These are phyloP conservation scores for human DNA, from an alignment of 2,113 vertebrate genomes.

Conservation along the genomic window DNA sequence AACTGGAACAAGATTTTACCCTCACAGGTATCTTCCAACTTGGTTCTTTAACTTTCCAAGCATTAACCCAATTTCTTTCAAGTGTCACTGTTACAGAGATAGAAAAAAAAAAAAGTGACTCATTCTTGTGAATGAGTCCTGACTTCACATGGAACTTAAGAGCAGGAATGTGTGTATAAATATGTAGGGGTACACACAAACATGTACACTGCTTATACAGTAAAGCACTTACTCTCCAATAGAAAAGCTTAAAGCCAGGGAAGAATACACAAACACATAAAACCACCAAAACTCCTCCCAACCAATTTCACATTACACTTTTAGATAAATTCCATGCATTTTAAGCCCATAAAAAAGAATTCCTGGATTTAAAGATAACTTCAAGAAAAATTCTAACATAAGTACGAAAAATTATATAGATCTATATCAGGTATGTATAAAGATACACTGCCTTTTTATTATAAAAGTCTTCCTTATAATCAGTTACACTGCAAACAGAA, in stretches of 20 bases:
- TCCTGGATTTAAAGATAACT: neutral
- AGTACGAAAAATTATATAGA: neutral
- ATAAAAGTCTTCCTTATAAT: neutral
- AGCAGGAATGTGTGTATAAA: rapidly evolving
- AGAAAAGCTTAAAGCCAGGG: neutral
- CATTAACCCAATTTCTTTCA: neutral
- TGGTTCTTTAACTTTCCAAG: neutral
- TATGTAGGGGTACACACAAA: rapidly evolving
- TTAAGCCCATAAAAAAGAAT: neutral
- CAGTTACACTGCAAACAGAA: neutral
- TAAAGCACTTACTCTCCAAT: neutral
- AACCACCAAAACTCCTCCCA: neutral
- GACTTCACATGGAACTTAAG: neutral
- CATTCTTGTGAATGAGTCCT: neutral
- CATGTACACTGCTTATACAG: rapidly evolving
- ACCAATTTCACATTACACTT: neutral
- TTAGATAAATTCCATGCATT: neutral
- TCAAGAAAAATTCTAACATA: neutral
- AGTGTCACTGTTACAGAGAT: neutral
- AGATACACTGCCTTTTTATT: neutral
- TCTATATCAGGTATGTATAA: neutral
- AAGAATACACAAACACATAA: neutral
- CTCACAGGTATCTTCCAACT: neutral
- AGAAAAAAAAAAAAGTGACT: neutral
- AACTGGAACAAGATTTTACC: neutral